phyloP scores from a whole-genome alignment of 2,113 vertebrate genomes.

The Gobius niger region DNA sequence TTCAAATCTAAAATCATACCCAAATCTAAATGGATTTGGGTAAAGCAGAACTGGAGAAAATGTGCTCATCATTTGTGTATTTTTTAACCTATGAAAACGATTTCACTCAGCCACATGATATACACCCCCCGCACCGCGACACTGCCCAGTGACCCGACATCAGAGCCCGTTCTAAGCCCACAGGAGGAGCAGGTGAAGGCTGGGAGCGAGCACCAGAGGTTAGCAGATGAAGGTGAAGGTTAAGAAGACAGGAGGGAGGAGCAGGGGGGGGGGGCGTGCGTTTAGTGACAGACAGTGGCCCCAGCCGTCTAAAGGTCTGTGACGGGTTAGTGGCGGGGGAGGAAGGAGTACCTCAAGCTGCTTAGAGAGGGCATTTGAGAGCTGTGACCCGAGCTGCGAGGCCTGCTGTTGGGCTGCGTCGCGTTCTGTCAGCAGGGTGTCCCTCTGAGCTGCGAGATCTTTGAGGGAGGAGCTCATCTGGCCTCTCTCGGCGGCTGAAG shows the following conservation, averaged over 20 bases:
- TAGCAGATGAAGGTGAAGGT: conserved; percentile 61
- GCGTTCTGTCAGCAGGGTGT: conserved; percentile 75
- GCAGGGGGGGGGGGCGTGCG: conserved; percentile 57
- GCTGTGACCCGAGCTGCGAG: conserved; percentile 82
- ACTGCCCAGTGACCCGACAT: background rate
- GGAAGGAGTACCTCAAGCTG: conserved; percentile 80
- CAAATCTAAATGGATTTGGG: too few species aligned
- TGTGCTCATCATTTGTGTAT: too few species aligned
- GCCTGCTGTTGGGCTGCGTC: conserved; percentile 80
- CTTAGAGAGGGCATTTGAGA: conserved; percentile 83
- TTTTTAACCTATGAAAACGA: too few species aligned
- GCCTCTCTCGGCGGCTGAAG: conserved; percentile 61
- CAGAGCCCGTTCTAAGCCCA: conserved; percentile 68
- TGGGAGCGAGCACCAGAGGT: conserved; percentile 48
- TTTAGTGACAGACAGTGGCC: conserved; percentile 59
- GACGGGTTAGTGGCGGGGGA: conserved; percentile 69
- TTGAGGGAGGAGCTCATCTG: conserved; percentile 76
- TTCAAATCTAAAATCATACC: too few species aligned
- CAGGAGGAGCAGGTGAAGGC: conserved; percentile 56
- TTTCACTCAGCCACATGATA: too few species aligned
- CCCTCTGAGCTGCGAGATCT: conserved; percentile 70
- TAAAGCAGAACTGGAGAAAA: too few species aligned
- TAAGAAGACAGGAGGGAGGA: conserved; percentile 34
- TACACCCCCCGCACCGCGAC: too few species aligned
- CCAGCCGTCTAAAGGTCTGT: conserved; percentile 57